Percentiles rank a stretch among this genome's conserved stretches.
Conservation (phyloP, 2,888 invertebrate genomes). For the Pegoplata infirma region DNA sequence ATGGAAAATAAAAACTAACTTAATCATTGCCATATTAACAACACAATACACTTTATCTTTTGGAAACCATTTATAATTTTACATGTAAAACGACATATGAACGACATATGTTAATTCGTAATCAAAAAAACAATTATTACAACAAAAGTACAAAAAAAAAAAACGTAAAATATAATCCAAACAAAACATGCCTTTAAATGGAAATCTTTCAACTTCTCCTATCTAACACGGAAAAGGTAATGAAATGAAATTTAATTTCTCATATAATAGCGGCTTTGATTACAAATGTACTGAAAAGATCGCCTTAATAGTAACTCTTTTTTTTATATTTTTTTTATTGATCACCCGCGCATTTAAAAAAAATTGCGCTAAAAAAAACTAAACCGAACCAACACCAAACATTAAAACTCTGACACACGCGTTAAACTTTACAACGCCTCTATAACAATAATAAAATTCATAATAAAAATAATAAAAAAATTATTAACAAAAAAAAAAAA, state of each 20-base stretch:
- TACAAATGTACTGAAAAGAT: background rate
- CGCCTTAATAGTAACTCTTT: background rate
- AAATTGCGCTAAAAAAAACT: background rate
- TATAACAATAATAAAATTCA: background rate
- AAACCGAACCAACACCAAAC: background rate
- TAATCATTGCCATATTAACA: constrained; percentile 40
- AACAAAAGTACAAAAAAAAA: background rate
- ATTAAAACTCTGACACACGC: constrained; percentile 23
- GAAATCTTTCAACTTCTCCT: constrained; percentile 37
- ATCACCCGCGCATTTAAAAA: background rate
- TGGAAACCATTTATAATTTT: background rate
- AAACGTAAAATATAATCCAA: constrained; percentile 17
- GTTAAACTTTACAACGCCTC: constrained; percentile 12
- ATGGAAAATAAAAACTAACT: constrained; percentile 34
- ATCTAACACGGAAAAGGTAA: constrained; percentile 47
- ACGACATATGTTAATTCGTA: constrained; percentile 25
- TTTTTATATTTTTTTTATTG: no score
- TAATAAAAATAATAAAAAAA: no score
- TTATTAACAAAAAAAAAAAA: no score
- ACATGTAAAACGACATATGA: background rate
- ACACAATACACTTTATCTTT: background rate
- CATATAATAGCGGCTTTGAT: constrained; percentile 14
- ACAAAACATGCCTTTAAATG: constrained; percentile 23
- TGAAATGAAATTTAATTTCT: constrained; percentile 23
- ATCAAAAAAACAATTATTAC: constrained; percentile 30